These are phyloP conservation scores for Pogonophryne albipinna DNA, from an alignment of 2,797 vertebrate species.

Conservation along the genomic window DNA sequence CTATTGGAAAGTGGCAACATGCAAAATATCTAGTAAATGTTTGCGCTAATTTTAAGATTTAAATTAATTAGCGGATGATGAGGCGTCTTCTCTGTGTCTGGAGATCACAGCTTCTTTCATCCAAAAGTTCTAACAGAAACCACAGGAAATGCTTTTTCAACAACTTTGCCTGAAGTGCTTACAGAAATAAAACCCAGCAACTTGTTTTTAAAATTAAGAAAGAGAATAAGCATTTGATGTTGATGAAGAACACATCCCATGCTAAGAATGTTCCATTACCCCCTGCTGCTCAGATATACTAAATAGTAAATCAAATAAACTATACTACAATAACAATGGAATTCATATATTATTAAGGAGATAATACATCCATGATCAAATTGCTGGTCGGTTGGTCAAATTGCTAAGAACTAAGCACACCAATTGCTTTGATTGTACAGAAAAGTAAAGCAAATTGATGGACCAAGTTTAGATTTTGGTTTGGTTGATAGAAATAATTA, in stretches of 20 bases:
- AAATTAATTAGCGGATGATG: slow-evolving; percentile 8
- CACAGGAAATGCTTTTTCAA: slow-evolving; percentile 23
- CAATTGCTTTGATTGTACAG: slow-evolving; percentile 29
- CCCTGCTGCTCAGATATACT: slow-evolving; percentile 35
- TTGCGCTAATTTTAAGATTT: neutral
- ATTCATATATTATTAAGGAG: slow-evolving; percentile 32
- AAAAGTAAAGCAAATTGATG: slow-evolving; percentile 18
- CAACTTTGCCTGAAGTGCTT: slow-evolving; percentile 29
- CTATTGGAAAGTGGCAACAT: neutral
- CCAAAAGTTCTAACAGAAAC: neutral
- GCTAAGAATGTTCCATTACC: slow-evolving; percentile 29
- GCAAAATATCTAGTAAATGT: neutral
- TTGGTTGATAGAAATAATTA: slow-evolving; percentile 17
- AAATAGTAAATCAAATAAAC: no score
- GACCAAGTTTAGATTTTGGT: slow-evolving; percentile 16
- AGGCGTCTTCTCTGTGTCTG: slow-evolving; percentile 7
- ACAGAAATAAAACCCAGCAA: slow-evolving; percentile 1
- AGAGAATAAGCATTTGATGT: slow-evolving; percentile 11
- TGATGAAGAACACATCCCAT: slow-evolving; percentile 35
- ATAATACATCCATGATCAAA: slow-evolving; percentile 26
- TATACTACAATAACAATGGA: slow-evolving; percentile 26
- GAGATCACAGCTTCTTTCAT: slow-evolving; percentile 28
- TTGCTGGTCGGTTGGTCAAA: slow-evolving; percentile 15
- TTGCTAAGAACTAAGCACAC: slow-evolving; percentile 21
- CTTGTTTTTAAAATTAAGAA: slow-evolving; percentile 26